Evolutionary conservation across 2,888 invertebrate genomes (phyloP).

Genomic region (Ectropis crepuscularia): DNA sequence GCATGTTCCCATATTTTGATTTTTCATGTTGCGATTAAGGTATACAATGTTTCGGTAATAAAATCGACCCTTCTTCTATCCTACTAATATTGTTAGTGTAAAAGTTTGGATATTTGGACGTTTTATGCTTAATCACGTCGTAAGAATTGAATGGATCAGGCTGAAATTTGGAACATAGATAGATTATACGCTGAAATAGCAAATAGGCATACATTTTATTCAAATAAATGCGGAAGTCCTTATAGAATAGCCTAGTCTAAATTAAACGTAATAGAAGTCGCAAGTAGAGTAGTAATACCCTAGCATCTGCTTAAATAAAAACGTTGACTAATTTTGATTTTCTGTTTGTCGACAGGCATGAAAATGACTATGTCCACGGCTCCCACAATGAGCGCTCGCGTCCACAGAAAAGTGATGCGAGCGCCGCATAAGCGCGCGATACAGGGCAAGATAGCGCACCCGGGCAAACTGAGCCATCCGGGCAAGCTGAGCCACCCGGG

Average conservation of each 20-base stretch:
- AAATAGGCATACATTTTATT: too few species aligned
- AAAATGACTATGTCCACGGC: conserved; percentile 90
- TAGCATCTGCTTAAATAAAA: conserved; percentile 25
- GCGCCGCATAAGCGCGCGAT: conserved; percentile 86
- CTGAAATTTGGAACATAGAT: too few species aligned
- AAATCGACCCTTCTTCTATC: too few species aligned
- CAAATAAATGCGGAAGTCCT: too few species aligned
- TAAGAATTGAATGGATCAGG: too few species aligned
- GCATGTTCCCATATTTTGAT: not conserved
- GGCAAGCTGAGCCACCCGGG: conserved; percentile 72
- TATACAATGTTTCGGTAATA: not conserved
- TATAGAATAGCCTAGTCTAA: too few species aligned
- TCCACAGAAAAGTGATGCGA: conserved; percentile 88
- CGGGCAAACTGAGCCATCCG: conserved; percentile 73
- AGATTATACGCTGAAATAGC: too few species aligned
- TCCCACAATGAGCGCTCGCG: conserved; percentile 87
- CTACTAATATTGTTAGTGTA: too few species aligned
- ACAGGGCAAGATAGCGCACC: conserved; percentile 81
- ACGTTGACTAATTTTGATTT: conserved; percentile 48
- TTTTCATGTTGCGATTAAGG: not conserved
- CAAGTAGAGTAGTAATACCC: too few species aligned
- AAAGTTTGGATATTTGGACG: too few species aligned
- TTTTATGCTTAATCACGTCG: too few species aligned
- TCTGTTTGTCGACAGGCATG: conserved; percentile 85
- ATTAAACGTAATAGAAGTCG: too few species aligned